These are phyloP conservation scores for Nyleta sp. DNA, from an alignment of 2,888 invertebrate species.

Conservation along the genomic window DNA sequence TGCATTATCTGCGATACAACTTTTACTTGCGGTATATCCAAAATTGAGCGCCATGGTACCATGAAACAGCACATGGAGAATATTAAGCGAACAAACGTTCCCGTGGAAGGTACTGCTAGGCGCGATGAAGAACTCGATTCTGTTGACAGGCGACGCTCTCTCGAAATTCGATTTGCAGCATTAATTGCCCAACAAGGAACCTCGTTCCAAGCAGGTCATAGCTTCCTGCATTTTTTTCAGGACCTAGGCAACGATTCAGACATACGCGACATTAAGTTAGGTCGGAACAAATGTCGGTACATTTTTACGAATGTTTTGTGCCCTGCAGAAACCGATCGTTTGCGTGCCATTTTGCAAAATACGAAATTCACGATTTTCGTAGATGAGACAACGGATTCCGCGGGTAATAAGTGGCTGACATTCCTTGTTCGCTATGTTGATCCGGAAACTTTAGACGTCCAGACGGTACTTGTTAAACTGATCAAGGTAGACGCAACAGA, in stretches of 20 bases:
- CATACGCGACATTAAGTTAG: not conserved
- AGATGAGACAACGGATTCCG: conserved; percentile 34
- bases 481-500: conserved; percentile 27
- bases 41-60: too few relatives aligned
- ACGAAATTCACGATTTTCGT: conserved; percentile 34
- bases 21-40: too few relatives aligned
- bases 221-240: conserved; percentile 11
- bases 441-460: not conserved
- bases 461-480: conserved; percentile 15
- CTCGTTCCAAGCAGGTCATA: not conserved
- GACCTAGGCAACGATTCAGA: not conserved
- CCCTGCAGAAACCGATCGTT: conserved; percentile 5
- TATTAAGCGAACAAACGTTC: too few relatives aligned
- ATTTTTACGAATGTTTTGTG: conserved; percentile 28
- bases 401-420: conserved; percentile 31
- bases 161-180: conserved; percentile 3
- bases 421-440: conserved; percentile 34
- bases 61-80: too few relatives aligned
- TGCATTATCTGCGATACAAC: too few relatives aligned
- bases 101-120: too few relatives aligned
- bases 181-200: not conserved
- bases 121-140: not conserved
- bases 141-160: not conserved
- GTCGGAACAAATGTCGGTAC: conserved; percentile 2
- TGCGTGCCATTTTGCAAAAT: conserved; percentile 10